A percentile compares a stretch with the other conserved stretches of the same genome.
Evolutionary conservation across 2,888 invertebrate species (phyloP).

Genomic region (Eristalis arbustorum): DNA sequence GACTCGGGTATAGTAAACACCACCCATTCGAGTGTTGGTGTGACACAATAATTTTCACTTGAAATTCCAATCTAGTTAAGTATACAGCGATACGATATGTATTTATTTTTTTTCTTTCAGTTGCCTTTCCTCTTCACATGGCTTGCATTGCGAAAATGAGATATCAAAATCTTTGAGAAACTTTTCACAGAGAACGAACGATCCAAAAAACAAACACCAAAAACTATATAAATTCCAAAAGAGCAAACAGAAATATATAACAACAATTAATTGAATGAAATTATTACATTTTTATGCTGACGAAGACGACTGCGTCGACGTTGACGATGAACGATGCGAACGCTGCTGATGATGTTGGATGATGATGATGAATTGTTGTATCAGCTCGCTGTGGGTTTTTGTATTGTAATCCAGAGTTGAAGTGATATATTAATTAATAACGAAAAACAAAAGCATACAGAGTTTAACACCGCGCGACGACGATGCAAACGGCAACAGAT

Average conservation of each 20-base stretch:
- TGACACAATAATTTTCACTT: constrained; percentile 71
- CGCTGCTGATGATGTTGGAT: not conserved
- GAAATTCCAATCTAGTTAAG: constrained; percentile 71
- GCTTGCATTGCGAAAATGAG: constrained; percentile 57
- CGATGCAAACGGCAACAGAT: constrained; percentile 52
- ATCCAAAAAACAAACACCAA: not conserved
- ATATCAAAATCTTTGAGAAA: not conserved
- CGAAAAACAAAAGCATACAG: constrained; percentile 3
- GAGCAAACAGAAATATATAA: not conserved
- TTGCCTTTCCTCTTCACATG: constrained; percentile 27
- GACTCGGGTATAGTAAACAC: constrained; percentile 36
- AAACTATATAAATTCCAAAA: not conserved
- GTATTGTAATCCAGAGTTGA: constrained; percentile 53
- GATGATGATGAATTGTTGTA: not conserved
- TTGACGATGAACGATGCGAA: constrained; percentile 5
- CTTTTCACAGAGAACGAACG: not conserved
- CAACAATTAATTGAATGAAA: not conserved
- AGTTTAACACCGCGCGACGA: constrained; percentile 63
- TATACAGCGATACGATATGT: constrained; percentile 39
- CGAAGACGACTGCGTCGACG: constrained; percentile 9
- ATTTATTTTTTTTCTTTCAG: constrained; percentile 25
- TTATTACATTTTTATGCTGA: constrained; percentile 59
- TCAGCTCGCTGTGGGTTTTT: constrained; percentile 25
- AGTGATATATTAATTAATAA: constrained; percentile 24
- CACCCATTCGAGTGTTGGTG: constrained; percentile 68